Evolutionary conservation across 2,113 vertebrate species (phyloP), one percentile per base, ranked within the genome.

Genomic region (Sterrhoptilus dennistouni): DNA sequence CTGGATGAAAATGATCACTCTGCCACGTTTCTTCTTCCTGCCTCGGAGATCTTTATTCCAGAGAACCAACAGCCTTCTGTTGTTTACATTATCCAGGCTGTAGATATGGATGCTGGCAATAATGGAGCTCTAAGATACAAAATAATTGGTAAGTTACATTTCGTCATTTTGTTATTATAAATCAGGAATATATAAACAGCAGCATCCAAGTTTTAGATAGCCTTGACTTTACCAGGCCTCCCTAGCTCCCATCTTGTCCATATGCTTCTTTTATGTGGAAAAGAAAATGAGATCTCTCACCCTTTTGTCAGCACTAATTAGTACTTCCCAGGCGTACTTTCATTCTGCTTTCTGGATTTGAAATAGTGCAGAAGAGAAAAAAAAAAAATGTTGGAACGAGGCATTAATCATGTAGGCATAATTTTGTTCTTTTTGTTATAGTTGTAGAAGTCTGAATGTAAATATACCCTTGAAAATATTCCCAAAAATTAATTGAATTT

Each of bases 1-100:
- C 97, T 99, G 91, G 99, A 99, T 17, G 98, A 98, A 92, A 99
- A 99, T 1, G 99, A 99, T 94, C 98, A 99, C 18, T 74, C 98
- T 33, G 99, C 99, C 7, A 91, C 79, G 10, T 98, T 99, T 92
- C 96, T 98, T 87, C 95, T 98, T 95, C 94, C 98, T 4, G 49
- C 89, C 18, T 96, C 97, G 87, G 97, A 98, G 91, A 97, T 99
- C 63, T 91, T 83, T 83, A 89, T 99, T 88, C 98, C 98, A 54
- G 99, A 99, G 95, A 99, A 99, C 97, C 98, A 98, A 49, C 96
- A 98, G 20, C 98, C 98, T 27, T 98, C 97, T 68, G 56, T 98
- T 8, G 13, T 99, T 85, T 98, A 98, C 53, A 92, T 98, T 16
- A 66, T 96, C 25, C 87, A 69, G 93, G 98, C 99, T 83, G 97